These are phyloP conservation scores for Idaea biselata DNA, from an alignment of 2,888 invertebrate species.

Conservation along the genomic window DNA sequence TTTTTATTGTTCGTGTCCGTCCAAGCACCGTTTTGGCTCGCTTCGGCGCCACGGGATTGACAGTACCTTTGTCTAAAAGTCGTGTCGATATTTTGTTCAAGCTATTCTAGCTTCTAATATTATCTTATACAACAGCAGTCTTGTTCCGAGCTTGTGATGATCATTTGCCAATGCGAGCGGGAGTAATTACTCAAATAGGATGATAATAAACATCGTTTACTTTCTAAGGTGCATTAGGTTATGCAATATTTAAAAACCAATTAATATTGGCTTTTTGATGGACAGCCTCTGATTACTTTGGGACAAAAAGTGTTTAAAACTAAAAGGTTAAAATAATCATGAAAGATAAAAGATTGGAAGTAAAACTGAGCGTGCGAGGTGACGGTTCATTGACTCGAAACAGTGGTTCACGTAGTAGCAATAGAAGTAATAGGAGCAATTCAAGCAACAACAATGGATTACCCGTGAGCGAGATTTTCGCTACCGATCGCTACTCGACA, in stretches of 20 bases:
- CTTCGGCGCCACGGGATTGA: slow-evolving; percentile 44
- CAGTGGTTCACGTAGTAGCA: slow-evolving; percentile 64
- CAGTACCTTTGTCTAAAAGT: slow-evolving; percentile 62
- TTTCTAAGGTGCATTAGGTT: slow-evolving; percentile 59
- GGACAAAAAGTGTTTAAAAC: background rate
- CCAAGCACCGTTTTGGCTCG: slow-evolving; percentile 38
- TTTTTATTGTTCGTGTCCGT: slow-evolving; percentile 50
- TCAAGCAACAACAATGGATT: slow-evolving; percentile 56
- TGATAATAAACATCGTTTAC: slow-evolving; percentile 58
- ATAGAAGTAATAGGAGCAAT: slow-evolving; percentile 65
- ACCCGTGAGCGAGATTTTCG: slow-evolving; percentile 70
- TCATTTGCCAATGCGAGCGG: slow-evolving; percentile 62
- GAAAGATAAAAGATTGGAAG: slow-evolving; percentile 74
- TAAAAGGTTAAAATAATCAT: slow-evolving; percentile 32
- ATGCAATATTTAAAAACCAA: slow-evolving; percentile 32
- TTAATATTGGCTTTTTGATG: slow-evolving; percentile 14
- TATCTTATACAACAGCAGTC: slow-evolving; percentile 56
- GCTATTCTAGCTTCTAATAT: slow-evolving; percentile 63
- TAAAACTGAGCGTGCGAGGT: slow-evolving; percentile 72
- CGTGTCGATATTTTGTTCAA: slow-evolving; percentile 57
- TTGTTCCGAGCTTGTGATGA: slow-evolving; percentile 62
- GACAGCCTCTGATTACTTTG: slow-evolving; percentile 5
- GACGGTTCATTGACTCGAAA: slow-evolving; percentile 70
- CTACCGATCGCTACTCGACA: slow-evolving; percentile 63
- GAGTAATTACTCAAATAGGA: slow-evolving; percentile 63